Percentiles rank a stretch among this genome's conserved stretches.
Evolutionary conservation across 2,797 vertebrate species (phyloP).

Genomic region (Oreochromis mossambicus): DNA sequence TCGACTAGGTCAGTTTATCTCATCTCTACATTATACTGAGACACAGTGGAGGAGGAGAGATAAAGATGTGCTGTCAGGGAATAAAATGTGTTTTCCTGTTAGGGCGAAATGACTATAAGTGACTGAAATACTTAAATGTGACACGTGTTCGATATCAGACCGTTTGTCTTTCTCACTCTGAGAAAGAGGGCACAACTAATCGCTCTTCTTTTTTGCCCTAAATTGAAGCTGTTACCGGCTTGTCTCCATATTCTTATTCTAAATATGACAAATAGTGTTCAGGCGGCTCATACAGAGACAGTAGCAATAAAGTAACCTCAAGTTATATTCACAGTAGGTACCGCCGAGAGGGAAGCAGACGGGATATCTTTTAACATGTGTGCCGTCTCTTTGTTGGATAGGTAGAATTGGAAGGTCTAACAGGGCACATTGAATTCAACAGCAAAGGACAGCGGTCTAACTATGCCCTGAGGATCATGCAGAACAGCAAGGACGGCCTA

Average conservation of each 20-base stretch:
- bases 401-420: conserved; percentile 99
- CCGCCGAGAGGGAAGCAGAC: background rate
- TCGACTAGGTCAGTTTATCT: conserved; percentile 34
- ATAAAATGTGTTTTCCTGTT: conserved; percentile 31
- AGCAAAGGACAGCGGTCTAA: conserved; percentile 98
- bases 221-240: conserved; percentile 2
- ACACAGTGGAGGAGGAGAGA: conserved; percentile 30
- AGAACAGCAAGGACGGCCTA: conserved; percentile 87
- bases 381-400: conserved; percentile 81
- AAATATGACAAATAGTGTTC: conserved; percentile 12
- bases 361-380: conserved; percentile 12
- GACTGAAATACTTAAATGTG: conserved; percentile 27
- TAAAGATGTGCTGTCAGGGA: conserved; percentile 45
- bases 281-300: background rate
- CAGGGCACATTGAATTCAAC: conserved; percentile 99
- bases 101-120: conserved; percentile 21
- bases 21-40: conserved; percentile 1
- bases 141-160: conserved; percentile 21
- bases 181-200: conserved; percentile 17
- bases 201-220: background rate
- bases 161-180: conserved; percentile 13
- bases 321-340: background rate
- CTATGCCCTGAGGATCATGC: conserved; percentile 93
- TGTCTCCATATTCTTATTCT: conserved; percentile 1
- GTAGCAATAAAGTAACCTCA: background rate